phyloP scores from a whole-genome alignment of 2,797 vertebrate species.

The Hipposideros larvatus region DNA sequence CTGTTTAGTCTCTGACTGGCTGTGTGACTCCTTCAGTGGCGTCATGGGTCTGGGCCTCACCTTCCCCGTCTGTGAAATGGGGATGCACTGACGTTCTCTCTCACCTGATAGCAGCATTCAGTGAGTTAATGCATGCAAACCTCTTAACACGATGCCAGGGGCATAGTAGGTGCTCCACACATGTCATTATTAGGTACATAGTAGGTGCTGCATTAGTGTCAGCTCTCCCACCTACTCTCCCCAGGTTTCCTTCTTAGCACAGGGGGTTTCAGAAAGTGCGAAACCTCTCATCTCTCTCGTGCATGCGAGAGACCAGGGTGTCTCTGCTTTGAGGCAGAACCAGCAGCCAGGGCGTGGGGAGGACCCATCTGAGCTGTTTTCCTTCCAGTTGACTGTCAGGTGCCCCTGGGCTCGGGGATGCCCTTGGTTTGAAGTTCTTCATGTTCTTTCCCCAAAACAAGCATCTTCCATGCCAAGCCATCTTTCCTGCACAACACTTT shows the following conservation, averaged over 20 bases:
- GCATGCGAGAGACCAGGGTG: background rate
- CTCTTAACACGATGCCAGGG: background rate
- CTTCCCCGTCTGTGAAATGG: conserved; percentile 22
- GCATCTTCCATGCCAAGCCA: conserved; percentile 70
- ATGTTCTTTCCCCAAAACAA: conserved; percentile 65
- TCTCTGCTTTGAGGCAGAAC: background rate
- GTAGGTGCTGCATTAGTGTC: too few species aligned
- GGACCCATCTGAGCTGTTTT: background rate
- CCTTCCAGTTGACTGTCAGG: background rate
- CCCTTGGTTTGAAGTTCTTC: conserved; percentile 44
- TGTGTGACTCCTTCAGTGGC: background rate
- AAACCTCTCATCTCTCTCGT: background rate
- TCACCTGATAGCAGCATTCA: background rate
- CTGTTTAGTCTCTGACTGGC: background rate
- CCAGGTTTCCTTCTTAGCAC: background rate
- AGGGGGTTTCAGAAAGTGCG: background rate
- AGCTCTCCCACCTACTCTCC: background rate
- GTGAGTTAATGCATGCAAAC: background rate
- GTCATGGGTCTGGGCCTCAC: background rate
- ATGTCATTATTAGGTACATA: accelerated
- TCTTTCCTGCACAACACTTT: conserved; percentile 75
- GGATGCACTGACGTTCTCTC: background rate
- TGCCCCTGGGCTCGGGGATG: background rate
- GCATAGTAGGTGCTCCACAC: too few species aligned
- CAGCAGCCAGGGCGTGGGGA: accelerated